Percentiles rank a stretch among this genome's conserved stretches.
phyloP scores from a whole-genome alignment of 2,113 vertebrate genomes.

The Lota lota region DNA sequence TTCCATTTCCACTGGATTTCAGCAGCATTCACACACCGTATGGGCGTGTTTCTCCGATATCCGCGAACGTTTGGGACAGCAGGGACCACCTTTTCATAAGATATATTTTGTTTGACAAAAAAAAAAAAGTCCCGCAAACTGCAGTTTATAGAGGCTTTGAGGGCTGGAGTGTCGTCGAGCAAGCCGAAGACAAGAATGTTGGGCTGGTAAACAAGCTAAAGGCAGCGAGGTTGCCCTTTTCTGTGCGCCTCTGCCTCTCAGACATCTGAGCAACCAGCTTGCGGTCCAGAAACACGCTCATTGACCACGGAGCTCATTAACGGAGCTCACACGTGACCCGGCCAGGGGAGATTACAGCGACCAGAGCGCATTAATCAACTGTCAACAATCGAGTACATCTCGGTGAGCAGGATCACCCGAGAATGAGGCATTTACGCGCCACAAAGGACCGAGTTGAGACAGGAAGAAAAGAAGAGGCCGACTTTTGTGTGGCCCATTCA shows the following conservation, averaged over 20 bases:
- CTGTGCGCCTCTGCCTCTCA: slow-evolving; percentile 82
- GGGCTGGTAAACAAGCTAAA: slow-evolving; percentile 76
- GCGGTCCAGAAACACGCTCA: slow-evolving; percentile 95
- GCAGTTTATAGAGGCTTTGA: not conserved
- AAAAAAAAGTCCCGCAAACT: too few relatives aligned
- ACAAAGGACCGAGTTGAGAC: slow-evolving; percentile 93
- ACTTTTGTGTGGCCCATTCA: slow-evolving; percentile 98
- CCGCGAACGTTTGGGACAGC: not conserved
- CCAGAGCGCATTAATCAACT: slow-evolving; percentile 96
- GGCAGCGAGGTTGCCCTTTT: slow-evolving; percentile 91
- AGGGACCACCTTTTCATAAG: too few relatives aligned
- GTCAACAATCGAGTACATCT: slow-evolving; percentile 95
- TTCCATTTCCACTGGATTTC: not conserved
- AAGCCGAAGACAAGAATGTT: slow-evolving; percentile 15
- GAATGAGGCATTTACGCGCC: slow-evolving; percentile 93
- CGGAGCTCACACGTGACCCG: slow-evolving; percentile 88
- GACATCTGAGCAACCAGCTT: slow-evolving; percentile 93
- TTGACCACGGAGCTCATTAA: slow-evolving; percentile 94
- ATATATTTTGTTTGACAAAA: too few relatives aligned
- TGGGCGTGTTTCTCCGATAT: not conserved
- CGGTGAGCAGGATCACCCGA: slow-evolving; percentile 88
- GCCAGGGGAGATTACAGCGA: slow-evolving; percentile 84
- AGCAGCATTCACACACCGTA: not conserved
- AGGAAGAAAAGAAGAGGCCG: slow-evolving; percentile 95
- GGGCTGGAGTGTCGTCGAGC: slow-evolving; percentile 7